Evolutionary conservation across 2,113 vertebrate genomes (phyloP), one percentile per base, ranked within the genome.

Genomic region (Saguinus imperator): DNA sequence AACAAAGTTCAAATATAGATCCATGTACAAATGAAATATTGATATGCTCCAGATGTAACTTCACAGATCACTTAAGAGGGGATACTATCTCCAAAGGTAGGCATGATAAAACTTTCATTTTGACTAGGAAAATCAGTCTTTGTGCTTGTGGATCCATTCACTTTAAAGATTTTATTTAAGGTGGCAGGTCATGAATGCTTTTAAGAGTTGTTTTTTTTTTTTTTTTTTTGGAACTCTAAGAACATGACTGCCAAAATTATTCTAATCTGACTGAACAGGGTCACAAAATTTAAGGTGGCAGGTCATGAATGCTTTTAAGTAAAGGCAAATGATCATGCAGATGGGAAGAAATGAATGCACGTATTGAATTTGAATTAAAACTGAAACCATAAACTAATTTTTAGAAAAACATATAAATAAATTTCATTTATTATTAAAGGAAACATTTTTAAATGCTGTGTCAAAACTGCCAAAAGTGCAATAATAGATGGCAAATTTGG

Each of bases 381-480:
- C 6, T 68, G 27, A 96, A 92, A 92, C 37, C 7, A 90, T 52
- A 64, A 82, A 40, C 9, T 87, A 58, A 86, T 5, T 87, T 94
- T 91, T 58, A 77, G 35, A 73, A 95, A 92, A 77, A 52, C 25
- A 75, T 52, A 45, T 35, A 70, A 21, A 58, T 40, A 2, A 86
- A 57, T 77, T 75, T 77, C 6, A 92, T 7, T 52, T 91, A 37
- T 61, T 73, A 73, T 8, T 79, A 79, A 75, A 86, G 45, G 8
- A 72, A 86, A 32, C 2, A 50, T 89, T 87, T 68, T 94, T 89
- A 80, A 83, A 87, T 21, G 73, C 7, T 16, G 23, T 81, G 32
- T 6, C n/a, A 55, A 91, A 89, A 27, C 1, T 84, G 0, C 4
- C 35, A 70, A 89, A 7, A 58, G 64, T 32, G 73, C 87, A 75